These are phyloP conservation scores for Exaiptasia diaphana DNA, from an alignment of 64 coral and sea anemone species.

Conservation along the genomic window DNA sequence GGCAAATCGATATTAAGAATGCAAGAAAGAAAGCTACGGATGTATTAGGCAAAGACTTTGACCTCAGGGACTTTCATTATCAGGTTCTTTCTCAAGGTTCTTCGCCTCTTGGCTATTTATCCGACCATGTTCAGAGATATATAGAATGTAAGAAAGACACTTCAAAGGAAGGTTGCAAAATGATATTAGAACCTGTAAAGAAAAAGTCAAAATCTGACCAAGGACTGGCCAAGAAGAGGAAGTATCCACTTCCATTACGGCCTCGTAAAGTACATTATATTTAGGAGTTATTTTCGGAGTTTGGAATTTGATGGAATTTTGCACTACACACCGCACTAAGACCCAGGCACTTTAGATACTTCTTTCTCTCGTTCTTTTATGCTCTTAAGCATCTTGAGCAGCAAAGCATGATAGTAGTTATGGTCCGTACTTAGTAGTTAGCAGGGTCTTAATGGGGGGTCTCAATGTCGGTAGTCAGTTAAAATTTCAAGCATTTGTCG, in stretches of 20 bases:
- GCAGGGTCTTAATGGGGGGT: too few species aligned
- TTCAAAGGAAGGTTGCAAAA: conserved; percentile 1
- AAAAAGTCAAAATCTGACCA: not conserved
- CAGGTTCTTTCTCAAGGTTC: conserved; percentile 64
- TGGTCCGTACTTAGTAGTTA: too few species aligned
- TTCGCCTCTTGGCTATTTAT: conserved; percentile 36
- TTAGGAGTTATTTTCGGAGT: too few species aligned
- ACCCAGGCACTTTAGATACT: too few species aligned
- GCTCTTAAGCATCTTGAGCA: too few species aligned
- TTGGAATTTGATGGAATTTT: too few species aligned
- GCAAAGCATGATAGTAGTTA: too few species aligned
- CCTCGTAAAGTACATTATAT: conserved; percentile 6
- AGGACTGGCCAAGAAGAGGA: not conserved
- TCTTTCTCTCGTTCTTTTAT: too few species aligned
- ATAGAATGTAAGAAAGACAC: not conserved
- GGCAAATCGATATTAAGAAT: conserved; percentile 38
- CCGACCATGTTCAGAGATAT: conserved; percentile 32
- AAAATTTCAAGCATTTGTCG: too few species aligned
- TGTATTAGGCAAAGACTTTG: conserved; percentile 1
- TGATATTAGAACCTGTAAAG: conserved; percentile 6
- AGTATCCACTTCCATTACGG: not conserved
- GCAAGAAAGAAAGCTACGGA: conserved; percentile 30
- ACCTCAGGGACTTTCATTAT: conserved; percentile 59
- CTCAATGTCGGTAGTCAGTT: too few species aligned
- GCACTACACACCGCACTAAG: too few species aligned